Conservation (phyloP, 2,797 vertebrate species). For the Kryptopterus vitreolus region DNA sequence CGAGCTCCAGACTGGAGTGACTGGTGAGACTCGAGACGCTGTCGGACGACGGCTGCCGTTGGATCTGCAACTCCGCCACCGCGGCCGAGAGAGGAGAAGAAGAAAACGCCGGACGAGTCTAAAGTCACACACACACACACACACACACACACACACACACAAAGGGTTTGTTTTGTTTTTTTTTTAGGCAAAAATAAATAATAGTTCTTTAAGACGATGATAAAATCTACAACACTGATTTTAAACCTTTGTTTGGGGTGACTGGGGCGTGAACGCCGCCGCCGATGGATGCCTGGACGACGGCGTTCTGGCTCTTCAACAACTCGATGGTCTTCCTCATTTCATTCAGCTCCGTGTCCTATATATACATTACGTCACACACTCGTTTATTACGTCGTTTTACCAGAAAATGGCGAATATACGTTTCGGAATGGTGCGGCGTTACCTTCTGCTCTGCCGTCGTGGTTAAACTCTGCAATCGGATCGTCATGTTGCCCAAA, state of each 20-base stretch:
- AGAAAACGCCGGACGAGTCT: constrained; percentile 37
- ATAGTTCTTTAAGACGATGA: too few relatives aligned
- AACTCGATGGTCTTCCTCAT: constrained; percentile 85
- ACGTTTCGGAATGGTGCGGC: too few relatives aligned
- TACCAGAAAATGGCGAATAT: too few relatives aligned
- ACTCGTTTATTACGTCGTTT: too few relatives aligned
- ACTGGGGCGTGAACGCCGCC: constrained; percentile 83
- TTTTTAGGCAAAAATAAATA: background rate
- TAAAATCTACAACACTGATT: background rate
- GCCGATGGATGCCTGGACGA: constrained; percentile 83
- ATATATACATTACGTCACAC: too few relatives aligned
- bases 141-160: too few relatives aligned
- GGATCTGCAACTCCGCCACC: constrained; percentile 74
- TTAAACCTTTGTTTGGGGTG: constrained; percentile 78
- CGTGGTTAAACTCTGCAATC: constrained; percentile 84
- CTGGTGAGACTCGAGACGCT: constrained; percentile 87
- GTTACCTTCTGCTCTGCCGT: constrained; percentile 86
- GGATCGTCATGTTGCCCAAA: constrained; percentile 85
- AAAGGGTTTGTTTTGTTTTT: too few relatives aligned
- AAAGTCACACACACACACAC: constrained; percentile 12
- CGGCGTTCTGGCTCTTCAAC: constrained; percentile 83
- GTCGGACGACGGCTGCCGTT: constrained; percentile 83
- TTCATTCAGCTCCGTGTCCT: constrained; percentile 86
- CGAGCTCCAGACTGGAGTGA: constrained; percentile 73
- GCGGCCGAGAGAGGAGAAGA: constrained; percentile 54